Base-by-base conservation (phyloP, 2,797 vertebrate genomes). In the Helarctos malayanus region DNA sequence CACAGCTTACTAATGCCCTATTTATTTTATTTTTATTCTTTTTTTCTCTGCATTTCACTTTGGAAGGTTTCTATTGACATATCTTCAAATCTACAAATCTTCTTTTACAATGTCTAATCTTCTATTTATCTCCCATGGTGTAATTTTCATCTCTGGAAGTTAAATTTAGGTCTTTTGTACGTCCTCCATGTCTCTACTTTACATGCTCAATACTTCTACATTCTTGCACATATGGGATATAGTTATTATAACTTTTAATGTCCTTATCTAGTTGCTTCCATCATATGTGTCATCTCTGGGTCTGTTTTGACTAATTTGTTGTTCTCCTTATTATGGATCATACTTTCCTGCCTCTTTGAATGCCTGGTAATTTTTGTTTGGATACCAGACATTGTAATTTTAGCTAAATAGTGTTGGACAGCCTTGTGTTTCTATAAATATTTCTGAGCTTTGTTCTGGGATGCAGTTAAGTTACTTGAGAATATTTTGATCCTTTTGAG, bases 381-480 rank as follows among this genome's bases (percentile, higher is more conserved):
- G 4, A 52, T 73, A 38, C 3, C 27, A 63, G 59, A 79, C 49
- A 75, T 65, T 80, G n/a, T 82, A 32, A 41, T 89, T 95, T 89
- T 89, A 76, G 6, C 27, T 63, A 69, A 2, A 38, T 94, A 52
- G 32, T 80, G 16, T 83, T 73, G 49, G 10, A 23, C 86, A 78
- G 85, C 35, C 78, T 83, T 93, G 14, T 92, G 63, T 82, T 84
- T 82, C 38, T 32, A 18, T 78, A 84, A 83, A n/a, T 90, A 79
- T 35, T 47, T 25, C 69, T 63, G 54, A 56, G 32, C n/a, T 91
- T 56, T 94, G 23, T 92, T 63, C 18, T 95, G 45, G 78, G 49
- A 71, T 81, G 21, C n/a, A 71, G 6, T 94, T 69, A 63, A 41
- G 5, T 89, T 80, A 57, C 23, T 41, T 89, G 47, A 41, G 29